Evolutionary conservation across 1,140 invertebrate species (phyloP).

Genomic region (Mylabris phalerata): DNA sequence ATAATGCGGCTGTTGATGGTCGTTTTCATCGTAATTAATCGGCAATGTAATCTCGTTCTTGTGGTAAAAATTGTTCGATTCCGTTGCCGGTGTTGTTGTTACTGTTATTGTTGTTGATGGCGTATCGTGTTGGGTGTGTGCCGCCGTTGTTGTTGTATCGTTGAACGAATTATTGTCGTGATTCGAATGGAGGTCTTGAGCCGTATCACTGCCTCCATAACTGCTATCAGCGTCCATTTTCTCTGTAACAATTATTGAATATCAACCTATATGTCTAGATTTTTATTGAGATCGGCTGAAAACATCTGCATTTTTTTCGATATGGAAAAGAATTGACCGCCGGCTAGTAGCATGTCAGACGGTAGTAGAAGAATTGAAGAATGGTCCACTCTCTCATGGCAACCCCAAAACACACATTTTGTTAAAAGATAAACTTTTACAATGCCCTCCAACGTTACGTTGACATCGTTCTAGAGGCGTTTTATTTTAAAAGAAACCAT

Average conservation of each 20-base stretch:
- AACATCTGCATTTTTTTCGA: too few relatives aligned
- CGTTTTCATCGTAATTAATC: slow-evolving; percentile 37
- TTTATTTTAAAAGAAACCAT: too few relatives aligned
- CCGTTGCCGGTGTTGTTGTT: slow-evolving; percentile 1
- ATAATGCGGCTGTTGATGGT: slow-evolving; percentile 36
- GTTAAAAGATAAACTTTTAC: too few relatives aligned
- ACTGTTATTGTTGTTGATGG: not conserved
- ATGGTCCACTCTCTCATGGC: slow-evolving; percentile 2
- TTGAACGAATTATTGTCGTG: slow-evolving; percentile 30
- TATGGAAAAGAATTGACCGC: too few relatives aligned
- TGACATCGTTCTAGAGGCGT: too few relatives aligned
- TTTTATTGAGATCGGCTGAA: not conserved
- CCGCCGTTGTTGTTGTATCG: slow-evolving; percentile 19
- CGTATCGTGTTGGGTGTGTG: slow-evolving; percentile 3
- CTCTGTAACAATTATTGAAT: slow-evolving; percentile 20
- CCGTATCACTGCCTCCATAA: slow-evolving; percentile 40
- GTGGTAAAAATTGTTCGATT: slow-evolving; percentile 34
- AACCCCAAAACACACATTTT: slow-evolving; percentile 15
- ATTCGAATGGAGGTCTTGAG: slow-evolving; percentile 36
- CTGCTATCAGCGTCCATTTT: slow-evolving; percentile 42
- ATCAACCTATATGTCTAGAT: not conserved
- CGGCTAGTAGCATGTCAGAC: too few relatives aligned
- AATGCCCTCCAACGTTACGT: too few relatives aligned
- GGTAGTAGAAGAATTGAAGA: not conserved
- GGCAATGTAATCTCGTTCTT: slow-evolving; percentile 41